Percentiles rank a stretch among this genome's conserved stretches.
Conservation (phyloP, 2,797 vertebrate genomes). For the Lerista edwardsae region DNA sequence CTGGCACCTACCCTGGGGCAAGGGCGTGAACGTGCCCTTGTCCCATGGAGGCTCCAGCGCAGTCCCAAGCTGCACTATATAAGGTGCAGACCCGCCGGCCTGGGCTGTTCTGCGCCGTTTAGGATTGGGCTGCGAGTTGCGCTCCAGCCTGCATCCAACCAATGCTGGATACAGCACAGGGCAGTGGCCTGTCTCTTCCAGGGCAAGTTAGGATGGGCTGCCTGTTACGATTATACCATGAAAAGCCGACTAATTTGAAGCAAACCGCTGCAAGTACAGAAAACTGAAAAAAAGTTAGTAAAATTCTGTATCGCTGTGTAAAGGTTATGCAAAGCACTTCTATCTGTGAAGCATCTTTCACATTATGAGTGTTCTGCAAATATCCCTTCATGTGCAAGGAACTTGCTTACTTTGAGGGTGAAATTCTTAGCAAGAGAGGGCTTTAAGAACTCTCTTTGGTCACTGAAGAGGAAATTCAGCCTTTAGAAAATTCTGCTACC, state of each 20-base stretch:
- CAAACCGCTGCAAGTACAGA: neutral
- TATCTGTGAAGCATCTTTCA: neutral
- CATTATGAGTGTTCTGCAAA: neutral
- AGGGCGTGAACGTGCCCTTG: too few species aligned
- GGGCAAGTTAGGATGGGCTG: too few species aligned
- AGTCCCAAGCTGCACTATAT: too few species aligned
- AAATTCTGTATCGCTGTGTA: neutral
- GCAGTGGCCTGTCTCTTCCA: too few species aligned
- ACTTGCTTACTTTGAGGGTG: neutral
- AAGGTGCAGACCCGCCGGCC: too few species aligned
- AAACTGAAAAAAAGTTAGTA: neutral
- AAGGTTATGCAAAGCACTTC: neutral
- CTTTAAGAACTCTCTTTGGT: neutral
- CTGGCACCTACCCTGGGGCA: too few species aligned
- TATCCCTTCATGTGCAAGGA: neutral
- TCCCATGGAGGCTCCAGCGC: too few species aligned
- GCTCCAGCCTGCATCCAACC: too few species aligned
- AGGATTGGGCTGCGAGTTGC: too few species aligned
- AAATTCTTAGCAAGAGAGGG: neutral
- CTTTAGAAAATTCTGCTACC: neutral
- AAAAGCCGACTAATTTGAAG: neutral
- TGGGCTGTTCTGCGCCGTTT: too few species aligned
- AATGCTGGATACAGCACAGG: too few species aligned
- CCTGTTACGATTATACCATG: neutral
- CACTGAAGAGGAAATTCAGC: neutral